Evolutionary conservation across 2,113 vertebrate genomes (phyloP), one percentile per base, ranked within the genome.

Genomic region (Glaucidium brasilianum): DNA sequence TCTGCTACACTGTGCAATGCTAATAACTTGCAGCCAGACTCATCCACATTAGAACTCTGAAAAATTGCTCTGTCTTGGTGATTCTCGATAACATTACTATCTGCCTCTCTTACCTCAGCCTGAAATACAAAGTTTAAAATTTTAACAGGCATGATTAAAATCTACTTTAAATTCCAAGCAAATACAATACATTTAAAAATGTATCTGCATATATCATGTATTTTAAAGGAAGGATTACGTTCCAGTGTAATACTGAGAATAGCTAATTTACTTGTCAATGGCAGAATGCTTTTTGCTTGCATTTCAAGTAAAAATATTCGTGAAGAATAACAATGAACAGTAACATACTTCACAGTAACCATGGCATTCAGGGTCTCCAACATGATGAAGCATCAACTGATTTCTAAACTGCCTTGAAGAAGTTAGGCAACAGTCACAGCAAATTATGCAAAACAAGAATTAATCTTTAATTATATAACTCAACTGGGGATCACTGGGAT

Each of bases 61-160:
- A 96, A 93, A 87, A 92, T 10, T 26, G 83, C 49, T 69, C 82
- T 96, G 30, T 97, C 94, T 2, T 72, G n/a, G 9, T 64, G 80
- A 83, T 72, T 94, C 45, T 90, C 27, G 0, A 10, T 20, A 39
- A 88, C 22, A 34, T 39, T 27, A 50, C 62, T 76, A 63, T 85
- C 72, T 56, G 81, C 45, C 9, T 97, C 94, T 96, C 95, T 97
- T 60, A 96, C 55, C 50, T 97, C 92, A 21, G 66, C 66, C 97
- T 97, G 85, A 62, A 97, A 90, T 18, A 62, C 9, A 60, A 88
- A 56, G 30, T 41, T n/a, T 71, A 26, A 25, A 72, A 45, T 35
- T 17, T 93, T 76, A 91, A 88, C 41, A 89, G 18, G 26, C 4
- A 5, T 22, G 41, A 4, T 25, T 49, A 73, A 88, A 68, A 69